Base-by-base conservation (phyloP, 2,797 vertebrate species). In the Leptoclinus maculatus region DNA sequence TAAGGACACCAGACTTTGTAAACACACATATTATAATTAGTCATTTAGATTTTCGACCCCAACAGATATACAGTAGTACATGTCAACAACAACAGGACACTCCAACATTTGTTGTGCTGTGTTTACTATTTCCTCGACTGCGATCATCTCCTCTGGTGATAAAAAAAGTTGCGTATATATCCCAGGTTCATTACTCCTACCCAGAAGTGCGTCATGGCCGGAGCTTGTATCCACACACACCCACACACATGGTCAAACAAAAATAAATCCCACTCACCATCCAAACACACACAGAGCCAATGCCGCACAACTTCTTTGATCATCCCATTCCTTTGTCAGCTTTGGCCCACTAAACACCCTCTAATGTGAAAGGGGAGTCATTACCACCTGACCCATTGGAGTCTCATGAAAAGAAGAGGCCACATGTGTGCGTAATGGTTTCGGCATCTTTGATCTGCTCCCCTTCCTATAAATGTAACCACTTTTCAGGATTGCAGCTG, bases 401-500 rank as follows among this genome's bases (percentile, higher is more conserved):
- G 71, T 11, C 74, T 76, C 80, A 71, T 85, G 70, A 89, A 88
- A 87, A 87, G 80, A 79, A 49, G 74, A 82, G 83, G 79, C 79
- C 84, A 91, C 83, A 71, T 89, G 82, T 87, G 88, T 73, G 60
- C 38, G 78, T 87, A 86, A 91, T 90, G 87, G 80, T 88, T 85
- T 79, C 71, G 17, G 79, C 75, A 82, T 85, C 89, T 92, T 92
- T 92, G 83, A 90, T 91, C 88, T 83, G 74, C 77, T 83, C 71
- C 74, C 58, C 67, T 83, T 82, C 77, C 80, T 85, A 67, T 84
- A 90, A 89, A 86, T 92, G 87, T 88, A 84, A 84, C 81, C 88
- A 91, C 88, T 93, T 88, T 92, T 91, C 84, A 90, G 86, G 85
- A 88, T 66, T 83, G 90, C 91, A 91, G 92, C 91, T 93, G 91